Conservation (phyloP, 2,797 vertebrate genomes). For the Chromis chromis region DNA sequence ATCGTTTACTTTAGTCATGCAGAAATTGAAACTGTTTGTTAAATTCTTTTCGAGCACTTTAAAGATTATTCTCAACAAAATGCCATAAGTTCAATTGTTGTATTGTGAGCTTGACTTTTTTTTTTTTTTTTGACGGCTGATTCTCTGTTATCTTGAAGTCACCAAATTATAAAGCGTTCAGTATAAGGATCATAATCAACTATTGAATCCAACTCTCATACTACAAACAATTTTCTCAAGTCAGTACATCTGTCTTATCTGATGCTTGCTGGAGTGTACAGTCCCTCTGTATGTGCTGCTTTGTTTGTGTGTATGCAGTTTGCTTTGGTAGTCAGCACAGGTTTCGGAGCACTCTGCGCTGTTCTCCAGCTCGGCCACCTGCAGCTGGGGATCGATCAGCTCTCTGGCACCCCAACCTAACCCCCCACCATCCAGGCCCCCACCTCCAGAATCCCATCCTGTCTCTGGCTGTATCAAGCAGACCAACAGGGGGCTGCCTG, state of each 20-base stretch:
- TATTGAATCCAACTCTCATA: constrained; percentile 24
- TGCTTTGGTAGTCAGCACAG: constrained; percentile 79
- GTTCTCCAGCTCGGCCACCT: constrained; percentile 79
- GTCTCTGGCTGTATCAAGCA: constrained; percentile 56
- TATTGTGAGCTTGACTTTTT: neutral
- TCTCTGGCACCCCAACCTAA: constrained; percentile 56
- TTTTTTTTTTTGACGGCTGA: constrained; percentile 12
- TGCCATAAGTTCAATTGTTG: neutral
- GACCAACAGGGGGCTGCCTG: constrained; percentile 64
- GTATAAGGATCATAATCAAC: constrained; percentile 18
- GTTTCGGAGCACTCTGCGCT: constrained; percentile 56
- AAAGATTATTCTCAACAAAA: constrained; percentile 8
- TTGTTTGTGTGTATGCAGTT: constrained; percentile 55
- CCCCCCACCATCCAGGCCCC: constrained; percentile 30
- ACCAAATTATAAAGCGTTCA: constrained; percentile 18
- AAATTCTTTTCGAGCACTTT: neutral
- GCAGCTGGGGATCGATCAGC: constrained; percentile 81
- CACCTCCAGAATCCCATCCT: constrained; percentile 52
- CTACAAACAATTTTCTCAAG: constrained; percentile 49
- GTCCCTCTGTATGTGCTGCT: constrained; percentile 30
- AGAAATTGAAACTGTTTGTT: constrained; percentile 22
- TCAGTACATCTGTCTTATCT: constrained; percentile 41
- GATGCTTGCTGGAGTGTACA: constrained; percentile 38
- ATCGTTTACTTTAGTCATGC: constrained; percentile 20
- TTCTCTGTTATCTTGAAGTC: constrained; percentile 25